Conservation (phyloP, 2,888 invertebrate species). For the Trichogramma dendrolimi region DNA sequence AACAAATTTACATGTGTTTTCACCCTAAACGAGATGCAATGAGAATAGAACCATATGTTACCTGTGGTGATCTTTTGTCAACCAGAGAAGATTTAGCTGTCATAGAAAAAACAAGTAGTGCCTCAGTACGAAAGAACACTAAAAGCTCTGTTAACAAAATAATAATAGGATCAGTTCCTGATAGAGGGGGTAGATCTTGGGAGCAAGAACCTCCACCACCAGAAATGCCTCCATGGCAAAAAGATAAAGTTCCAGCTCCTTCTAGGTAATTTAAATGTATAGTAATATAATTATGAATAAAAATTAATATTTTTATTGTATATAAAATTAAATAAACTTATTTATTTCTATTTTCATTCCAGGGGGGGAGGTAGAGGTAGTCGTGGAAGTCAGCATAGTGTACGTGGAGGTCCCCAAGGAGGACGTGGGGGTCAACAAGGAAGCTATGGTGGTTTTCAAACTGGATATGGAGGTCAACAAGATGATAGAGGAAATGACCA, state of each 20-base stretch:
- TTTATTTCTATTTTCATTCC: background rate
- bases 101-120: slow-evolving; percentile 90
- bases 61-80: slow-evolving; percentile 75
- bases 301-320: slow-evolving; percentile 6
- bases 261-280: slow-evolving; percentile 31
- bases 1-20: slow-evolving; percentile 63
- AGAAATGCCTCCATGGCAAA: slow-evolving; percentile 95
- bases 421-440: slow-evolving; percentile 8
- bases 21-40: slow-evolving; percentile 55
- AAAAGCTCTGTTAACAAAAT: slow-evolving; percentile 80
- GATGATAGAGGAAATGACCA: slow-evolving; percentile 1
- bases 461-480: slow-evolving; percentile 23
- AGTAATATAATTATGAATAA: background rate
- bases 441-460: slow-evolving; percentile 22
- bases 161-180: slow-evolving; percentile 87
- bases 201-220: slow-evolving; percentile 92
- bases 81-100: slow-evolving; percentile 78
- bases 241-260: slow-evolving; percentile 58
- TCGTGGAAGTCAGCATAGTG: slow-evolving; percentile 31
- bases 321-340: background rate
- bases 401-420: slow-evolving; percentile 41
- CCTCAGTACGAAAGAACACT: slow-evolving; percentile 79
- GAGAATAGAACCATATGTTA: slow-evolving; percentile 62
- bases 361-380: slow-evolving; percentile 32
- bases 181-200: slow-evolving; percentile 87